A percentile compares a stretch with the other conserved stretches of the same genome.
Conservation (phyloP, 2,888 invertebrate species). For the Xestia c-nigrum region DNA sequence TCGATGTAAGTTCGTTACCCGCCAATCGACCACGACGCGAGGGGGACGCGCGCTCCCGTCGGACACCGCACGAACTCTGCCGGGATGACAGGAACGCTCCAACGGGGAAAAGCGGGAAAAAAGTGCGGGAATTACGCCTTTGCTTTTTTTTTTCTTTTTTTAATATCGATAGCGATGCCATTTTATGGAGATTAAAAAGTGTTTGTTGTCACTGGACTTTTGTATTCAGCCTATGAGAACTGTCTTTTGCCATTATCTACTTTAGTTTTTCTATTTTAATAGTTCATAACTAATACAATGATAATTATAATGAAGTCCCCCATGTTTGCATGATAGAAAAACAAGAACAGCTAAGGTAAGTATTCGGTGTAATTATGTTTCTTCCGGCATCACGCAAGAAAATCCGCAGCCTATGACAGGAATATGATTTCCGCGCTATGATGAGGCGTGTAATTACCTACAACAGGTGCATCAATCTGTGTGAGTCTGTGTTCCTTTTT, state of each 20-base stretch:
- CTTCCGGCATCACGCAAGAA: background rate
- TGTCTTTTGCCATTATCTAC: background rate
- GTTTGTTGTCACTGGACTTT: conserved; percentile 47
- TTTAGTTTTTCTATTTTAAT: background rate
- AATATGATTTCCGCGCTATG: conserved; percentile 4
- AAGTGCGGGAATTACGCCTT: conserved; percentile 45
- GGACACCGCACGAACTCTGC: conserved; percentile 80
- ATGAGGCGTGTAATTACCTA: background rate
- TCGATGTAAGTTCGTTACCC: conserved; percentile 71
- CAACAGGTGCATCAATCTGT: background rate
- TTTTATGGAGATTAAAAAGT: conserved; percentile 65
- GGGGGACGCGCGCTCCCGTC: conserved; percentile 79
- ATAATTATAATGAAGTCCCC: background rate
- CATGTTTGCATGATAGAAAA: background rate
- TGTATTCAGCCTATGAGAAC: conserved; percentile 17
- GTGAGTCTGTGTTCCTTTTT: background rate
- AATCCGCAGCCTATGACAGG: background rate
- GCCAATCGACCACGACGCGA: conserved; percentile 61
- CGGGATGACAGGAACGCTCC: conserved; percentile 62
- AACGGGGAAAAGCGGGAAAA: conserved; percentile 60
- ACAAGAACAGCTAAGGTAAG: background rate
- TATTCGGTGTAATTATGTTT: background rate
- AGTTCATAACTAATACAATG: background rate
- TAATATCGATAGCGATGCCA: conserved; percentile 60
- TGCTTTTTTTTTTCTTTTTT: conserved; percentile 58